Evolutionary conservation across 2,888 invertebrate genomes (phyloP), one percentile per base, ranked within the genome.

Genomic region (Belgica antarctica): DNA sequence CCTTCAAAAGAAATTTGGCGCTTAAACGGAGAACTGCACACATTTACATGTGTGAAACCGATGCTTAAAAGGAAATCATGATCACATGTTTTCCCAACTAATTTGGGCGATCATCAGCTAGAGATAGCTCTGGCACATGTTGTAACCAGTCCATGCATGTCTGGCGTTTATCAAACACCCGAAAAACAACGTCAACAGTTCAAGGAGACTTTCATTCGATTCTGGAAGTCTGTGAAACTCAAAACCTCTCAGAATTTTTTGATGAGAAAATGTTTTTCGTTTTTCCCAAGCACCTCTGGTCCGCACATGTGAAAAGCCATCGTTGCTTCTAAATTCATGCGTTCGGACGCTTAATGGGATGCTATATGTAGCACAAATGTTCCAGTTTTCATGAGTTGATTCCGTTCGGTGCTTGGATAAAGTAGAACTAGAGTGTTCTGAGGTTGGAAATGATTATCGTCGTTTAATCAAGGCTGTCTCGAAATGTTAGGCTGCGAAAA

Each of bases 361-460:
- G 68, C 68, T 57, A 68, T 68, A 57, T 68, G 68, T 52, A 68
- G 31, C 17, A 28, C 68, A 68, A 68, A 68, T 68, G 68, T 57
- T 68, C 25, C 65, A 63, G 41, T 63, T 63, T 63, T 41, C 12
- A 17, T 15, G 34, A 27, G 17, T 41, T 24, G 17, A 41, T 12
- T 46, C 47, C 46, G 27, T 15, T 41, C 17, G 15, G 19, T 41
- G 27, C 59, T 22, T 19, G 22, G 52, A 52, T 22, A 19, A 52
- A 52, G 4, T 22, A 3, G 17, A 52, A 10, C 4, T 41, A 41
- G n/a, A 41, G n/a, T 10, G 41, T 5, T 3, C 3, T n/a, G 41
- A 41, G 10, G 8, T n/a, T n/a, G n/a, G n/a, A n/a, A n/a, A n/a
- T n/a, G n/a, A n/a, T n/a, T n/a, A n/a, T n/a, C n/a, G n/a, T n/a